Percentiles rank a stretch among this genome's conserved stretches.
phyloP scores from a whole-genome alignment of 2,113 vertebrate species.

The Tetrax tetrax region DNA sequence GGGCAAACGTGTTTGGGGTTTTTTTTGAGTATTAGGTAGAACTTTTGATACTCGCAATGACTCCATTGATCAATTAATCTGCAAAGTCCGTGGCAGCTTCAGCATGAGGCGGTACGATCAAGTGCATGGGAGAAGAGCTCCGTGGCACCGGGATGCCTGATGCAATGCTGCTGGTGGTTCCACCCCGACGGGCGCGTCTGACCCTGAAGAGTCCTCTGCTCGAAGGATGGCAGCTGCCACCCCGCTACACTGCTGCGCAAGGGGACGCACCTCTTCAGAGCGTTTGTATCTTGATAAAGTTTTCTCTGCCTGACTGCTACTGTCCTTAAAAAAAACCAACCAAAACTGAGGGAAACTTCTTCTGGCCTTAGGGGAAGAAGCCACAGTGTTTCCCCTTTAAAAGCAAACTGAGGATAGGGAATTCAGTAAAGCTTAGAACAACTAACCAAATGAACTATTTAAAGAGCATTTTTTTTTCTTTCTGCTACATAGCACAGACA shows the following conservation, averaged over 20 bases:
- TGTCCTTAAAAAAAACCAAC: not conserved
- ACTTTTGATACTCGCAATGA: not conserved
- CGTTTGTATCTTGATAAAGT: not conserved
- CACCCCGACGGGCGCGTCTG: rapidly evolving
- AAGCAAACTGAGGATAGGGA: not conserved
- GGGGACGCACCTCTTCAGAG: not conserved
- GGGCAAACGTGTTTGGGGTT: not conserved
- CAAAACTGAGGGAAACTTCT: not conserved
- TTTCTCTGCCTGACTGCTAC: not conserved
- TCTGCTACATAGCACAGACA: not conserved
- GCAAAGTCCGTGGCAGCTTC: not conserved
- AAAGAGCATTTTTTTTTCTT: not conserved
- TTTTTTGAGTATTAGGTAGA: not conserved
- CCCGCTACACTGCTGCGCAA: rapidly evolving
- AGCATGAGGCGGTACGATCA: rapidly evolving
- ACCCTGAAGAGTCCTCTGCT: not conserved
- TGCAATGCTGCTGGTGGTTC: not conserved
- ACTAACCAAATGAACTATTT: not conserved
- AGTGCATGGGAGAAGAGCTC: not conserved
- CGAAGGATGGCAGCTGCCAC: not conserved
- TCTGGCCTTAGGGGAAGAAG: not conserved
- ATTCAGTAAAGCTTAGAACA: not conserved
- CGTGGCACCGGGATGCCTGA: not conserved
- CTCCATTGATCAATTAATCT: not conserved
- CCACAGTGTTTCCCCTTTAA: not conserved